Evolutionary conservation across 2,113 vertebrate species (phyloP).

Genomic region (Ranitomeya imitator): DNA sequence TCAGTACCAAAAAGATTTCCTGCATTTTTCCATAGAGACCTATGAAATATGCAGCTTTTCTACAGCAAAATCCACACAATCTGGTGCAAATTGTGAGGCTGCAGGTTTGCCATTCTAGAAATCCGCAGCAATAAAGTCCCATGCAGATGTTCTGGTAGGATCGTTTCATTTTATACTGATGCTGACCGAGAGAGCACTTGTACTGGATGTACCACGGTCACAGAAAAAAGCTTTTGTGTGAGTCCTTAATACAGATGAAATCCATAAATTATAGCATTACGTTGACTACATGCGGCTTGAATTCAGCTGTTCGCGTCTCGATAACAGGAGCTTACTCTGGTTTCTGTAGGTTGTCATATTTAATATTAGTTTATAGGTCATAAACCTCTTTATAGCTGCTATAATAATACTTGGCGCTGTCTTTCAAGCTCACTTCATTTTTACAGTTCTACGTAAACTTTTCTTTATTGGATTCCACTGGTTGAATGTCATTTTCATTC

Average conservation of each 20-base stretch:
- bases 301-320: slow-evolving; percentile 17
- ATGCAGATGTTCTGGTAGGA: too few relatives aligned
- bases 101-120: too few relatives aligned
- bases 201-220: background rate
- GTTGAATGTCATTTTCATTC: slow-evolving; percentile 18
- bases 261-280: background rate
- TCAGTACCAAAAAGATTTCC: too few relatives aligned
- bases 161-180: background rate
- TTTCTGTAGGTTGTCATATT: slow-evolving; percentile 27
- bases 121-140: too few relatives aligned
- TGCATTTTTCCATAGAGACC: too few relatives aligned
- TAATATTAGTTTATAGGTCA: slow-evolving; percentile 46
- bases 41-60: too few relatives aligned
- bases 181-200: background rate
- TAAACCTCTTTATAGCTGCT: slow-evolving; percentile 37
- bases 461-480: background rate
- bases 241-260: slow-evolving; percentile 5
- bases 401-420: slow-evolving; percentile 8
- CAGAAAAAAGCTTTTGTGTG: background rate
- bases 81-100: too few relatives aligned
- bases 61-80: too few relatives aligned
- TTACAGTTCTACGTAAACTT: background rate
- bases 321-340: slow-evolving; percentile 11
- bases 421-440: slow-evolving; percentile 33
- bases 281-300: background rate